These are phyloP conservation scores for Eugnorisma glareosa DNA, from an alignment of 2,888 invertebrate genomes.

Conservation along the genomic window DNA sequence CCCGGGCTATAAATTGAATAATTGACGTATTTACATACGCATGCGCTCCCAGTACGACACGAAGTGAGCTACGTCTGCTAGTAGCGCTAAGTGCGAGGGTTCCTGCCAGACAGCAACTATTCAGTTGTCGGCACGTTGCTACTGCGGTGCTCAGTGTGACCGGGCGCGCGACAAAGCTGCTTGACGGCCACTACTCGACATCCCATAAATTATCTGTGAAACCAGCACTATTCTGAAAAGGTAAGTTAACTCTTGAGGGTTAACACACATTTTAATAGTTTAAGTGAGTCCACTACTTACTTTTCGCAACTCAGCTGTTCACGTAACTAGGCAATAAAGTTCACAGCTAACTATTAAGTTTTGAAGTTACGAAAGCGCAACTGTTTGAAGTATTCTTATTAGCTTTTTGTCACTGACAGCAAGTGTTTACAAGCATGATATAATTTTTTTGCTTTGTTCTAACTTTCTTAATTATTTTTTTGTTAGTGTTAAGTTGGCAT, in stretches of 20 bases:
- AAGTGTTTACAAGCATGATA: constrained; percentile 42
- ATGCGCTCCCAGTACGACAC: constrained; percentile 78
- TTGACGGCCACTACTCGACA: constrained; percentile 45
- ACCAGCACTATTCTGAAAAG: constrained; percentile 42
- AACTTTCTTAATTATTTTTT: constrained; percentile 75
- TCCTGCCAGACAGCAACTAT: constrained; percentile 54
- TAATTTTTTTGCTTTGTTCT: constrained; percentile 68
- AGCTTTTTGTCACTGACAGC: constrained; percentile 24
- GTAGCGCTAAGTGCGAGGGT: constrained; percentile 50
- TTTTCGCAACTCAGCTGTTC: constrained; percentile 66
- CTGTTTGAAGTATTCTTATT: constrained; percentile 24
- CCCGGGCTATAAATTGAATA: constrained; percentile 80
- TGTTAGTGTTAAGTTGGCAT: constrained; percentile 87
- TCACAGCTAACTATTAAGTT: constrained; percentile 65
- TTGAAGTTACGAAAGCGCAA: constrained; percentile 44
- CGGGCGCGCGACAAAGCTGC: constrained; percentile 43
- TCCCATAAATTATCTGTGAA: constrained; percentile 33
- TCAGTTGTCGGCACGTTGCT: constrained; percentile 66
- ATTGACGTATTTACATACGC: constrained; percentile 81
- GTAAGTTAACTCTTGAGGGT: constrained; percentile 47
- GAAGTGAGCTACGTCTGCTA: constrained; percentile 78
- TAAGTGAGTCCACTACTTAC: constrained; percentile 25
- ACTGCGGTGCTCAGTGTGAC: constrained; percentile 56
- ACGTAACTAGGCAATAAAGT: constrained; percentile 69
- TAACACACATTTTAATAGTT: constrained; percentile 20